Evolutionary conservation across 1,140 invertebrate genomes (phyloP).

Genomic region (Trichonephila clavata): DNA sequence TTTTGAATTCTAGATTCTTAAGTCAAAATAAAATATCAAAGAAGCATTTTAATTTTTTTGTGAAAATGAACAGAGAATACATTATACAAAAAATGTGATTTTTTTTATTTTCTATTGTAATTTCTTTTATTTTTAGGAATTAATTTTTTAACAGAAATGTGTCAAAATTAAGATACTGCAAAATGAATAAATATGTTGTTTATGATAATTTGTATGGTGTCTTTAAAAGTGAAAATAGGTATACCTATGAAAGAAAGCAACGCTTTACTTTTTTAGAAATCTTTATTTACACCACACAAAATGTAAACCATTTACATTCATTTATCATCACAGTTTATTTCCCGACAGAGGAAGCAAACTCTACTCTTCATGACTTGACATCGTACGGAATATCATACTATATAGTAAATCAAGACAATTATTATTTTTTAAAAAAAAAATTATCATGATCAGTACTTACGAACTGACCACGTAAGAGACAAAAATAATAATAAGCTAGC

Average conservation of each 20-base stretch:
- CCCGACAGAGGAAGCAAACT: slow-evolving; percentile 43
- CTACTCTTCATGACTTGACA: slow-evolving; percentile 33
- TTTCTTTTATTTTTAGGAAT: no score
- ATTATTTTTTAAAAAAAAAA: slow-evolving; percentile 42
- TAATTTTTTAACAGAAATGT: no score
- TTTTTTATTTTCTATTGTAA: no score
- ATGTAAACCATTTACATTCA: slow-evolving; percentile 73
- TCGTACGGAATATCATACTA: slow-evolving; percentile 62
- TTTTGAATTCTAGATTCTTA: no score
- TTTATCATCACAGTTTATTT: slow-evolving; percentile 59
- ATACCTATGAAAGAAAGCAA: background rate
- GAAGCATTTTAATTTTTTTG: no score
- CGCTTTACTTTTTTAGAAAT: slow-evolving; percentile 50
- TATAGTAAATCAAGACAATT: slow-evolving; percentile 70
- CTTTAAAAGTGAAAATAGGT: background rate
- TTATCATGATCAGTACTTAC: background rate
- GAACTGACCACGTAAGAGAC: slow-evolving; percentile 42
- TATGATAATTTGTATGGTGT: no score
- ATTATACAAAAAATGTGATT: no score
- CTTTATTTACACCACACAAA: slow-evolving; percentile 77
- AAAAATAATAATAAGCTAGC: slow-evolving; percentile 75
- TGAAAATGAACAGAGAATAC: no score
- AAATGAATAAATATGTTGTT: no score
- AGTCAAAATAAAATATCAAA: no score
- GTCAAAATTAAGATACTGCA: no score